phyloP scores from a whole-genome alignment of 2,113 vertebrate genomes.

The Ia io region DNA sequence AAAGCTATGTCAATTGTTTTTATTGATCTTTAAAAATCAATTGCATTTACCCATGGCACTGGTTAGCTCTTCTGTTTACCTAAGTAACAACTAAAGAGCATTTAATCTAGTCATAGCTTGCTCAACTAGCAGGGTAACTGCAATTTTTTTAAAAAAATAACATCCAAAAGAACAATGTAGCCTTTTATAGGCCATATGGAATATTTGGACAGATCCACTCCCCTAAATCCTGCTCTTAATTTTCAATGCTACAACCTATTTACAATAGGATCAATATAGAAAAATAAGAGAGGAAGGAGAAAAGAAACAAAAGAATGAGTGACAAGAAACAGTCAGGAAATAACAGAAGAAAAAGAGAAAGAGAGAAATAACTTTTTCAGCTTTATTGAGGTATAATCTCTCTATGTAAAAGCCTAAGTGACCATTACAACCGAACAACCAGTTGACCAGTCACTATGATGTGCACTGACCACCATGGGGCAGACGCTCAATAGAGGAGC shows the following conservation, averaged over 20 bases:
- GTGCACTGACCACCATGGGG: no score
- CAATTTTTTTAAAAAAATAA: background rate
- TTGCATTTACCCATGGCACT: background rate
- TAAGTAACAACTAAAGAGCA: constrained; percentile 10
- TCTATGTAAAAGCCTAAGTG: no score
- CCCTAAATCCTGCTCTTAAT: background rate
- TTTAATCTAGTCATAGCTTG: background rate
- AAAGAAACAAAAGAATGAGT: background rate
- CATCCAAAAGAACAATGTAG: background rate
- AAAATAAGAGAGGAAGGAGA: constrained; percentile 4
- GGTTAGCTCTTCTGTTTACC: constrained; percentile 10
- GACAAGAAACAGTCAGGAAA: background rate
- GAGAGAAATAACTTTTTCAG: background rate
- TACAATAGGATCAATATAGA: background rate
- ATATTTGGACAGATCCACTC: background rate
- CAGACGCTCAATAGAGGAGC: no score
- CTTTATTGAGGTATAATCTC: background rate
- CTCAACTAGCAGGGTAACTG: background rate
- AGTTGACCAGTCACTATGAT: no score
- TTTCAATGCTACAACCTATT: background rate
- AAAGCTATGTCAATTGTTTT: constrained; percentile 1
- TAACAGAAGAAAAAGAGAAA: background rate
- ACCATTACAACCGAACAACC: no score
- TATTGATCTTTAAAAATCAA: constrained; percentile 31
- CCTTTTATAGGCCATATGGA: background rate